Evolutionary conservation across 2,888 invertebrate species (phyloP), one percentile per base, ranked within the genome.

Genomic region (Odontocolon sp.): DNA sequence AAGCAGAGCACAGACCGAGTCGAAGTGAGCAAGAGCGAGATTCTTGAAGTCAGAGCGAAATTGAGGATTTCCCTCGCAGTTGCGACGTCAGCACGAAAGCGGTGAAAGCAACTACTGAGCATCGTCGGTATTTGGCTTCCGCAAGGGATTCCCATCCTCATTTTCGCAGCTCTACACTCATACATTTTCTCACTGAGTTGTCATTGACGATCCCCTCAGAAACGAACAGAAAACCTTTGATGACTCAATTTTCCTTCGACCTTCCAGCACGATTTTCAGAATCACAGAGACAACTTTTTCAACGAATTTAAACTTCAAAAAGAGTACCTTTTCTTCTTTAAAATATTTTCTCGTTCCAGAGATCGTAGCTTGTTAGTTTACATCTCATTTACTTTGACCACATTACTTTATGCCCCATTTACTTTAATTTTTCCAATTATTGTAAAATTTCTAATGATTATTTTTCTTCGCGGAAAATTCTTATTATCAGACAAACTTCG

Each of bases 11-110:
- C 11, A 33, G 28, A 70, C 81, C 76, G 77, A 78, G 75, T 57
- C 75, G 71, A 66, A 54, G 63, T 52, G 16, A 21, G 36, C 14
- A 26, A 18, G 42, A 21, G 45, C 11, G 61, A 18, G 14, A 38
- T 26, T 11, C 61, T n/a, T 23, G 18, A 70, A 56, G 71, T 71
- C 50, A 56, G 67, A 77, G 77, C 72, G 77, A 79, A 79, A 81
- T 81, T 79, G 80, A 76, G 73, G 76, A 79, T 79, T 81, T 78
- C 73, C 64, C 63, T 38, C 47, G 68, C 63, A 68, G 72, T 68
- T 68, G 77, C 72, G 56, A 50, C 67, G 71, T 77, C 77, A 77
- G 77, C 77, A 50, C 26, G 36, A 63, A 63, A 61, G 61, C 47
- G n/a, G 23, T 23, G 56, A 50, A 64, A 42, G 50, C 47, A 52